phyloP scores from a whole-genome alignment of 2,113 vertebrate species.

The Pogona vitticeps region DNA sequence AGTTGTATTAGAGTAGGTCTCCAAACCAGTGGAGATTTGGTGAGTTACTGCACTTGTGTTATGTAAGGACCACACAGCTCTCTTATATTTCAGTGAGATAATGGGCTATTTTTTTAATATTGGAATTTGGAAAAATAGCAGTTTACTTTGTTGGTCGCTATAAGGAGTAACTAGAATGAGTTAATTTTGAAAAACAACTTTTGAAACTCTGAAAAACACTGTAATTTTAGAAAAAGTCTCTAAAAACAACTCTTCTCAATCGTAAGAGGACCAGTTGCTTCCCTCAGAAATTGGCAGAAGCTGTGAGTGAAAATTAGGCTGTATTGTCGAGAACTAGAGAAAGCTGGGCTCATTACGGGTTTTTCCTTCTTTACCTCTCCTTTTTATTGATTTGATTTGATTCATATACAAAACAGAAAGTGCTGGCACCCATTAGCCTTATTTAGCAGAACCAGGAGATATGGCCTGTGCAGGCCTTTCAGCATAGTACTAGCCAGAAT shows the following conservation, averaged over 20 bases:
- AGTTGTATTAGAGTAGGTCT: too few species aligned
- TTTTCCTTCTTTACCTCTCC: constrained; percentile 29
- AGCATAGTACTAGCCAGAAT: neutral
- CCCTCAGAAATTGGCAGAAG: constrained; percentile 49
- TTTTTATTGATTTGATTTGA: constrained; percentile 31
- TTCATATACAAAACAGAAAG: constrained; percentile 18
- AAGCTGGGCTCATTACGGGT: constrained; percentile 10
- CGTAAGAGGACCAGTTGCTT: constrained; percentile 44
- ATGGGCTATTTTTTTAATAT: too few species aligned
- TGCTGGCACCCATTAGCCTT: neutral
- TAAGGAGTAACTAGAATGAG: too few species aligned
- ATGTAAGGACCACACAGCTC: too few species aligned
- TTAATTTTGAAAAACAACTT: too few species aligned
- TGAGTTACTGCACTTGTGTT: too few species aligned
- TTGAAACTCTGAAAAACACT: neutral
- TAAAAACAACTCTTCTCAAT: neutral
- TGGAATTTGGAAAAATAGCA: too few species aligned
- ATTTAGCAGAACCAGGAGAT: constrained; percentile 1
- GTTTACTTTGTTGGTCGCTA: too few species aligned
- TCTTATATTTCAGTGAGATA: too few species aligned
- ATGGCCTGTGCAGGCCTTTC: neutral
- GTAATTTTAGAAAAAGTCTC: neutral
- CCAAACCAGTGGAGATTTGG: too few species aligned
- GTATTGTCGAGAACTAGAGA: neutral
- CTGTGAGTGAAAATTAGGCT: constrained; percentile 41